Evolutionary conservation across 1,140 invertebrate species (phyloP), one percentile per base, ranked within the genome.

Genomic region (Sogatella furcifera): DNA sequence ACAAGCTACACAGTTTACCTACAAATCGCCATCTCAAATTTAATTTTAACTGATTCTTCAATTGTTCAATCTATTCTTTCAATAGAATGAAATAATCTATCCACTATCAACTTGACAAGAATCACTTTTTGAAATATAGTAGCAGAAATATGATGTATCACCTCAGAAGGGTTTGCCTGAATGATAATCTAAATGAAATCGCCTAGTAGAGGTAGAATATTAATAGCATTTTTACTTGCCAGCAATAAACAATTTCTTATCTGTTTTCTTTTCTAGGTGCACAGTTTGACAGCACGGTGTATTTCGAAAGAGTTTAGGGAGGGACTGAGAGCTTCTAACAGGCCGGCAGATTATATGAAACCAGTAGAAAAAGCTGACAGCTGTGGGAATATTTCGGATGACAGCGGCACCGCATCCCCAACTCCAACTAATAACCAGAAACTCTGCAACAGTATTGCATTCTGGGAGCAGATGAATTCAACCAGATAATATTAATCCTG

Each of bases 241-340:
- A 57, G 22, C 4, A 6, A 58, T 56, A 42, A 22, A 1, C 24
- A 28, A 28, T n/a, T 38, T 38, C 11, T 11, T 10, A 42, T 14
- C 43, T 49, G 24, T 49, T 44, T 14, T n/a, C 52, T 22, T 57
- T 57, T 21, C n/a, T 74, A 87, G 72, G 84, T 89, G 71, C 85
- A 90, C 70, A 90, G 87, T 73, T 72, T 91, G 64, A 91, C 88
- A 24, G 88, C 87, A n/a, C 77, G 88, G 65, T 88, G 84, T 63
- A 78, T 91, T 34, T 84, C 86, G 1, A 82, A 79, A 66, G 81
- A 89, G 73, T 86, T 89, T 67, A 76, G 86, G 28, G 84, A 89
- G 64, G 83, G 82, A 55, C 72, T 88, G 5, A 77, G 78, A 66
- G 38, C 22, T 11, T 24, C 28, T 42, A 62, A 42, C 28, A 41